Conservation (phyloP, 64 coral and sea anemone species). For the Actinia tenebrosa region DNA sequence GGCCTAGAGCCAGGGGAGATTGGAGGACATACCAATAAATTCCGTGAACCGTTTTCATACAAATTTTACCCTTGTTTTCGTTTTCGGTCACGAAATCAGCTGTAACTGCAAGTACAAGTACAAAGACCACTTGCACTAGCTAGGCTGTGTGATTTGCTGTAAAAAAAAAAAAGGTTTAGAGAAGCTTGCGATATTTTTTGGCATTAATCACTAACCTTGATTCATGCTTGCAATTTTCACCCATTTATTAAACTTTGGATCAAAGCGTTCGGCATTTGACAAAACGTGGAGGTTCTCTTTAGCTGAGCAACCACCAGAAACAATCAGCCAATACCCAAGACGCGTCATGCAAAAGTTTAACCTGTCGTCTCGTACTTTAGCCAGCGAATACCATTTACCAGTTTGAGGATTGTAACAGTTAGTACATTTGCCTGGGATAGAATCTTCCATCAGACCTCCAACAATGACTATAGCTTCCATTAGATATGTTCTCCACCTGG, state of each 20-base stretch:
- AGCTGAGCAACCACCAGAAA: slow-evolving; percentile 48
- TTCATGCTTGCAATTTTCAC: slow-evolving; percentile 37
- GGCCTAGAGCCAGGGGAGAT: too few species aligned
- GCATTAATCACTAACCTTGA: slow-evolving; percentile 15
- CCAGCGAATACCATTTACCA: slow-evolving; percentile 67
- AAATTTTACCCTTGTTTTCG: too few species aligned
- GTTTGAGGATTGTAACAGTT: slow-evolving; percentile 81
- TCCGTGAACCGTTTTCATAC: too few species aligned
- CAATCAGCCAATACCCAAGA: slow-evolving; percentile 44
- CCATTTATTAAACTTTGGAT: slow-evolving; percentile 80
- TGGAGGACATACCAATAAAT: too few species aligned
- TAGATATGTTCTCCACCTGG: slow-evolving; percentile 67
- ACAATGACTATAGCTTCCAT: slow-evolving; percentile 59
- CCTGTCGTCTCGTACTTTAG: slow-evolving; percentile 52
- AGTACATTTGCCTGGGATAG: slow-evolving; percentile 36
- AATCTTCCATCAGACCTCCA: slow-evolving; percentile 67
- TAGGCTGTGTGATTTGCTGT: too few species aligned
- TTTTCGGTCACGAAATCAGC: too few species aligned
- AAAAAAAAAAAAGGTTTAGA: too few species aligned
- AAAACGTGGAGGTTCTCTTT: slow-evolving; percentile 52
- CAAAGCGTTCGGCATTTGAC: slow-evolving; percentile 58
- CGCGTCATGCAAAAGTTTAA: slow-evolving; percentile 61
- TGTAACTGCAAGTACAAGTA: too few species aligned
- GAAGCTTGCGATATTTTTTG: too few species aligned
- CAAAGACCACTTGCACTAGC: too few species aligned